Evolutionary conservation across 2,888 invertebrate genomes (phyloP), one percentile per base, ranked within the genome.

Genomic region (Heteromurus nitidus): DNA sequence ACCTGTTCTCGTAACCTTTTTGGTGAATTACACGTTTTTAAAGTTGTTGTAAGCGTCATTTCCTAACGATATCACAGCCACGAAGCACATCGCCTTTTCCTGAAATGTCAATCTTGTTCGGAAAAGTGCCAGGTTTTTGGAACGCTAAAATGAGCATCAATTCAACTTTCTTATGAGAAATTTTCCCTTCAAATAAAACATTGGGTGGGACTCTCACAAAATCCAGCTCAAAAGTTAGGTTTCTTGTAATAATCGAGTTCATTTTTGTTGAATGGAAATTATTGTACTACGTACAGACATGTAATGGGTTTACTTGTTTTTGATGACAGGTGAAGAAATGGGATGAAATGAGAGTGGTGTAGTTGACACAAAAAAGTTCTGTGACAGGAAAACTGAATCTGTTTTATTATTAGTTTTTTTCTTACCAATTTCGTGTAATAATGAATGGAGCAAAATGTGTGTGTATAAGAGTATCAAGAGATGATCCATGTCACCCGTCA

Each of bases 401-500:
- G 20, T n/a, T 30, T 70, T 53, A 30, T 68, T 68, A 58, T 2
- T n/a, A n/a, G n/a, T 9, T 13, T 53, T 53, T 68, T 30, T 68
- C 20, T 68, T 20, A 22, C 30, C 20, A 13, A 20, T 50, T 36
- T 36, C 13, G 68, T 69, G 55, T 36, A 36, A 36, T 20, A 50
- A 50, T 68, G 67, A 50, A 47, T 28, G 2, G 30, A 50, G 7
- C 26, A 68, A 22, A 13, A n/a, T n/a, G n/a, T n/a, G n/a, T n/a
- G n/a, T n/a, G n/a, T 50, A 31, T 50, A 69, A 53, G n/a, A 72
- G 60, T 60, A 72, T 18, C 20, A 31, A 67, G 65, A 55, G 44
- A 75, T 73, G 75, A 75, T 75, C 75, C 75, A 75, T 75, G 75
- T 75, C 75, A 74, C 24, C 31, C 42, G 74, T 74, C 74, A 74